Base-by-base conservation (phyloP, 2,113 vertebrate species). In the Grammomys surdaster region DNA sequence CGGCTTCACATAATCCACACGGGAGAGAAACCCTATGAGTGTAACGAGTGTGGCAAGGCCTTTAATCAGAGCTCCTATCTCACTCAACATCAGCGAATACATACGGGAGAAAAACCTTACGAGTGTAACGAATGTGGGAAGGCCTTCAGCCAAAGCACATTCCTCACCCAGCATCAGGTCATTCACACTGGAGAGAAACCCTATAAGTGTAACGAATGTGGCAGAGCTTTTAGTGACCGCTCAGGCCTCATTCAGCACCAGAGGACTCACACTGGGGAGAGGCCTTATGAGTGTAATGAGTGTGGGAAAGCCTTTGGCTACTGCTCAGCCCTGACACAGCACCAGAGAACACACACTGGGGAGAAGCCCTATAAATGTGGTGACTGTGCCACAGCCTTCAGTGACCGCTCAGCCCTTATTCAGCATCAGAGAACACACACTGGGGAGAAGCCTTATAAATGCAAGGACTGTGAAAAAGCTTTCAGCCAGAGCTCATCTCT, bases 401-500 rank as follows among this genome's bases (percentile, higher is more conserved):
- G 89, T 70, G 97, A 98, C 95, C 96, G 93, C 31, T 97, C 97
- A 58, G 97, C 97, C 51, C 97, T 98, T 63, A 96, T 97, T 72
- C 94, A 97, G 73, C 97, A 98, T 78, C 97, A 98, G 90, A 97
- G 97, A 73, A 97, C 96, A 63, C 97, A 98, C 87, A 98, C 97
- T 84, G 97, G 97, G 77, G 97, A 98, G 63, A 98, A 96, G 65
- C 97, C 97, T 78, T 98, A 97, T 36, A 94, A 93, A 48, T 97
- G 97, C 87, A 96, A 97, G 46, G 96, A 96, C 24, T 98, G 97
- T 78, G 97, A 88, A 4, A 98, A 96, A 67, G 97, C 97, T 43
- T 98, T 98, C n/a, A 98, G 96, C 92, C 97, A 98, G 97, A 97
- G 97, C 58, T 97, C 97, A 16, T 98, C 97, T 73, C 97, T 98